Evolutionary conservation across 2,888 invertebrate genomes (phyloP).

Genomic region (Myopa tessellatipennis): DNA sequence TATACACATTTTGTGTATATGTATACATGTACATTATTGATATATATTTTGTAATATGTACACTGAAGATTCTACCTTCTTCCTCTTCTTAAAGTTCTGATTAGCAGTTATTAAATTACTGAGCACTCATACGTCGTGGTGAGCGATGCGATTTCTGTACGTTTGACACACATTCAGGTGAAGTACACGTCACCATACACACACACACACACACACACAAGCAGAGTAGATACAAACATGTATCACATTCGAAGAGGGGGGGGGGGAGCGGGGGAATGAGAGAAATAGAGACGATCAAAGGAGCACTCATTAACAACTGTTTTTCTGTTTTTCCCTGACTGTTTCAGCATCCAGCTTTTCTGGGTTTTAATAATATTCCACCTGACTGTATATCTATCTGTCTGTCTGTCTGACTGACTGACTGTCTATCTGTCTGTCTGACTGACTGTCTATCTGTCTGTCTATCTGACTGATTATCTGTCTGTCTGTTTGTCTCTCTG

Average conservation of each 20-base stretch:
- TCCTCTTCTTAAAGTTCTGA: too few relatives aligned
- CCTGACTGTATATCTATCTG: background rate
- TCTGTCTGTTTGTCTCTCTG: background rate
- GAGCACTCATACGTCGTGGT: constrained; percentile 11
- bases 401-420: background rate
- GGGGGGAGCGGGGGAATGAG: too few relatives aligned
- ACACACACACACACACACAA: background rate
- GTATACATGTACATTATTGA: too few relatives aligned
- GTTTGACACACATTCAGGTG: background rate
- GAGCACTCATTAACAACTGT: background rate
- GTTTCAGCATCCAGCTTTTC: background rate
- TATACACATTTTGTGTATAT: too few relatives aligned
- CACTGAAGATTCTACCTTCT: too few relatives aligned
- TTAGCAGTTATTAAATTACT: background rate
- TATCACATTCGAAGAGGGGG: too few relatives aligned
- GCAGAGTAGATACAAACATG: background rate
- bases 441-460: too few relatives aligned
- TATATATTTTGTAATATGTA: too few relatives aligned
- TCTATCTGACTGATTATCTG: background rate
- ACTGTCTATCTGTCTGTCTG: too few relatives aligned
- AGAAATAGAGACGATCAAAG: background rate
- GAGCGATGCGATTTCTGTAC: background rate
- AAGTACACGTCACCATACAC: background rate
- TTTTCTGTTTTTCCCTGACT: background rate
- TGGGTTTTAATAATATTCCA: background rate